Evolutionary conservation across 1,140 invertebrate genomes (phyloP), one percentile per base, ranked within the genome.

Genomic region (Sminthurides bifidus): DNA sequence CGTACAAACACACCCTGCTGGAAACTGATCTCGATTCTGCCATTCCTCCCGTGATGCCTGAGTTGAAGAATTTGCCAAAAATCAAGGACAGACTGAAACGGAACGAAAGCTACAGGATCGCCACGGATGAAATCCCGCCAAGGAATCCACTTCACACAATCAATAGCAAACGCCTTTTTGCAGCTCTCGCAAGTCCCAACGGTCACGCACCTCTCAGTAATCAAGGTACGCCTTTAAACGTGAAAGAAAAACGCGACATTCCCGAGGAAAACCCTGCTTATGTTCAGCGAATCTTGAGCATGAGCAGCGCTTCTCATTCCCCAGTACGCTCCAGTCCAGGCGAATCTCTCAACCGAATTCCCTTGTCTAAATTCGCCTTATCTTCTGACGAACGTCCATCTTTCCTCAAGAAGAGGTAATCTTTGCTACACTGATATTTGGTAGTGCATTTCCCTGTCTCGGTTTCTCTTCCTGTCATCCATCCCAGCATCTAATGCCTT

Each of bases 81-180:
- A 65, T 65, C 19, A 59, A 65, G 41, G 65, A 66, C 40, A 79
- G 79, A 68, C 73, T 89, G 26, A 86, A 86, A 72, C 77, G 86
- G 41, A 87, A 84, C 68, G 84, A 88, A 68, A 88, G 85, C 71
- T 90, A 90, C 68, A 79, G 85, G 57, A 77, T 87, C 69, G 87
- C 87, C 1, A 80, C 77, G 6, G 60, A 61, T 26, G 59, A 61
- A 23, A 23, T 57, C 21, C 19, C 45, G 31, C 46, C 55, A 14
- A 48, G 26, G 8, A 29, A 30, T 24, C 35, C 40, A 12, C 48
- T 45, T n/a, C 37, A 41, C 31, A 17, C 45, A 29, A n/a, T 52
- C n/a, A 15, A 14, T 31, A 31, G 26, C 46, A 29, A 8, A 6
- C 44, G 12, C 44, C 30, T 26, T 8, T 14, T 43, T 21, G 21